A percentile compares a stretch with the other conserved stretches of the same genome.
phyloP scores from a whole-genome alignment of 2,888 invertebrate species.

The Zhengitettix transpicula region DNA sequence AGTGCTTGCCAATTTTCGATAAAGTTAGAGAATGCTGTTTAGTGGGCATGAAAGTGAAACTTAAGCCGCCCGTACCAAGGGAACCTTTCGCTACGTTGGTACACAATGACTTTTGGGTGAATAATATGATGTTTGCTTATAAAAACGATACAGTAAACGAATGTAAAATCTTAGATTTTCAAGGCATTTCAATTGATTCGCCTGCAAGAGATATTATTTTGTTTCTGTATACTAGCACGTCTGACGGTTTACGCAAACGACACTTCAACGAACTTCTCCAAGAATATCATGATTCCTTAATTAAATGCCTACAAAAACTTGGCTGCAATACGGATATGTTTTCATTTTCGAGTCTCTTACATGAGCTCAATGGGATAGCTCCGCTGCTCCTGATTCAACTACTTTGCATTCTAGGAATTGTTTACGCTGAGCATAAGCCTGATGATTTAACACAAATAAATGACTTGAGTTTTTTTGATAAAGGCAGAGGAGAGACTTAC shows the following conservation, averaged over 20 bases:
- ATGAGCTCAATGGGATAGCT: conserved; percentile 27
- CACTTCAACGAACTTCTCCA: conserved; percentile 31
- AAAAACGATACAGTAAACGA: conserved; percentile 22
- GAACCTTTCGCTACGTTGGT: conserved; percentile 34
- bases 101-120: conserved; percentile 44
- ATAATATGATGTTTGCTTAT: conserved; percentile 37
- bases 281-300: conserved; percentile 33
- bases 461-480: too few species aligned
- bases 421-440: too few species aligned
- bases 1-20: too few species aligned
- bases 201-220: conserved; percentile 36
- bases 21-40: too few species aligned
- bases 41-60: too few species aligned
- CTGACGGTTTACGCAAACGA: conserved; percentile 25
- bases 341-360: conserved; percentile 26
- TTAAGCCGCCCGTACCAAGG: conserved; percentile 3
- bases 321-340: conserved; percentile 23
- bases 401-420: too few species aligned
- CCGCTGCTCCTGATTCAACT: conserved; percentile 13
- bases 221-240: conserved; percentile 35
- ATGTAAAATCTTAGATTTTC: conserved; percentile 41
- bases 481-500: too few species aligned
- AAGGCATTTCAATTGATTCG: conserved; percentile 34
- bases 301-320: conserved; percentile 26
- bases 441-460: too few species aligned